Conservation (phyloP, 1,140 invertebrate genomes). For the Orius laevigatus region DNA sequence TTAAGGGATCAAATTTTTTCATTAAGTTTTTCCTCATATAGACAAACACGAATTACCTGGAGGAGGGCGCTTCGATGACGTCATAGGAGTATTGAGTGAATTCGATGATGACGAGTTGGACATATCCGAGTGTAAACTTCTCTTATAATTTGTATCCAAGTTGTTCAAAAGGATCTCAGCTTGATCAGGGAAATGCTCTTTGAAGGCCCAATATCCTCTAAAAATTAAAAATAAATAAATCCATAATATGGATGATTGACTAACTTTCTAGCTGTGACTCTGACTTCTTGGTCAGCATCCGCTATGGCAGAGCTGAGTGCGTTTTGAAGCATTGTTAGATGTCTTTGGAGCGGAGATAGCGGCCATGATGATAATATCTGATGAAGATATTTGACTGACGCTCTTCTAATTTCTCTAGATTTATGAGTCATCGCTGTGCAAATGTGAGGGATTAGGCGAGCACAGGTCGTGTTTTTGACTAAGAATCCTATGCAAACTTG, state of each 20-base stretch:
- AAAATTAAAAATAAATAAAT: slow-evolving; percentile 23
- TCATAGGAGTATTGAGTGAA: slow-evolving; percentile 19
- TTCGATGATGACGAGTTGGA: slow-evolving; percentile 19
- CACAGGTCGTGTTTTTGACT: slow-evolving; percentile 69
- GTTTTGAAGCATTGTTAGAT: slow-evolving; percentile 59
- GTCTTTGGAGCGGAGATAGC: slow-evolving; percentile 61
- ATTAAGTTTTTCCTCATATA: neutral
- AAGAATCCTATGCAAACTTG: slow-evolving; percentile 77
- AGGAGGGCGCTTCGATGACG: neutral
- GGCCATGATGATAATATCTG: slow-evolving; percentile 75
- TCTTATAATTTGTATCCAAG: slow-evolving; percentile 68
- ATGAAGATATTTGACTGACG: slow-evolving; percentile 70
- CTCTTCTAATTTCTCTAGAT: slow-evolving; percentile 76
- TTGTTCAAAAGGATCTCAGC: slow-evolving; percentile 69
- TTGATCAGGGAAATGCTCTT: slow-evolving; percentile 76
- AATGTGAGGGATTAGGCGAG: slow-evolving; percentile 75
- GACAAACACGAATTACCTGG: slow-evolving; percentile 1
- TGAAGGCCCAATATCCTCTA: slow-evolving; percentile 81
- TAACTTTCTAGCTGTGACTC: slow-evolving; percentile 54
- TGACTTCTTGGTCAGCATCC: slow-evolving; percentile 82
- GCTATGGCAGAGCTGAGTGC: slow-evolving; percentile 74
- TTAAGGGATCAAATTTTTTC: neutral
- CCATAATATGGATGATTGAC: slow-evolving; percentile 18
- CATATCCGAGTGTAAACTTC: slow-evolving; percentile 15
- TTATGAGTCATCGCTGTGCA: slow-evolving; percentile 64